A percentile compares a stretch with the other conserved stretches of the same genome.
These are phyloP conservation scores for Tribolium madens DNA, from an alignment of 1,140 invertebrate genomes.

Conservation along the genomic window DNA sequence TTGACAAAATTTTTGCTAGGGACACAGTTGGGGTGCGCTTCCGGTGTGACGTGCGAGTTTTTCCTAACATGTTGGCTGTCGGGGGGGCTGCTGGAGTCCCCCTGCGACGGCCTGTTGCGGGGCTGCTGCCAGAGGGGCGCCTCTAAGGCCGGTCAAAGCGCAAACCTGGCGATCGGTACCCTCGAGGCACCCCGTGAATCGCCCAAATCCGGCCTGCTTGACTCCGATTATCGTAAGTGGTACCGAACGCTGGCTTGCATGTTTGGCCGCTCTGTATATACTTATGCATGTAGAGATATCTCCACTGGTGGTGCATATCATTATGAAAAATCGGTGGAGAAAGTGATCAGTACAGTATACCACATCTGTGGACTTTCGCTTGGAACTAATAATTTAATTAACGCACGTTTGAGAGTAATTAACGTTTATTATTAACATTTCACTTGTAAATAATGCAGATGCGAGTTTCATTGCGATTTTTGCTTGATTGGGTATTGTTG, in stretches of 20 bases:
- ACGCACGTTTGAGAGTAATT: conserved; percentile 36
- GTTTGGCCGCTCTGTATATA: not conserved
- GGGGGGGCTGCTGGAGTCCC: conserved; percentile 87
- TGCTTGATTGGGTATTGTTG: conserved; percentile 43
- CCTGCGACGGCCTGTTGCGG: conserved; percentile 85
- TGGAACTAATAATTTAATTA: conserved; percentile 25
- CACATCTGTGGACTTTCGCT: conserved; percentile 11
- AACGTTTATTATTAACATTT: conserved; percentile 10
- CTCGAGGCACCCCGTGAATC: conserved; percentile 68
- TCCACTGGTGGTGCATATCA: not conserved
- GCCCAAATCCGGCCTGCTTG: conserved; percentile 66
- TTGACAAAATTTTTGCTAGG: conserved; percentile 47
- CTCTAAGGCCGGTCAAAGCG: conserved; percentile 77
- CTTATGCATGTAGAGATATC: conserved; percentile 23
- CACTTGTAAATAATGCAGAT: conserved; percentile 28
- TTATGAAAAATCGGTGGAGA: conserved; percentile 31
- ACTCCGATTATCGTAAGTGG: conserved; percentile 61
- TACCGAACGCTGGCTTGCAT: conserved; percentile 51
- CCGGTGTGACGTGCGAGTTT: conserved; percentile 89
- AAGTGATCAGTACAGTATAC: conserved; percentile 28
- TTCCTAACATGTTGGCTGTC: conserved; percentile 93
- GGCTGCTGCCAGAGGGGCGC: conserved; percentile 88
- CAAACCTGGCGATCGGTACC: conserved; percentile 71
- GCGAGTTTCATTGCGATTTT: not conserved
- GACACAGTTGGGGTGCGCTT: conserved; percentile 68